These are phyloP conservation scores for Melipona quadrifasciata DNA, from an alignment of 1,140 invertebrate genomes.

Conservation along the genomic window DNA sequence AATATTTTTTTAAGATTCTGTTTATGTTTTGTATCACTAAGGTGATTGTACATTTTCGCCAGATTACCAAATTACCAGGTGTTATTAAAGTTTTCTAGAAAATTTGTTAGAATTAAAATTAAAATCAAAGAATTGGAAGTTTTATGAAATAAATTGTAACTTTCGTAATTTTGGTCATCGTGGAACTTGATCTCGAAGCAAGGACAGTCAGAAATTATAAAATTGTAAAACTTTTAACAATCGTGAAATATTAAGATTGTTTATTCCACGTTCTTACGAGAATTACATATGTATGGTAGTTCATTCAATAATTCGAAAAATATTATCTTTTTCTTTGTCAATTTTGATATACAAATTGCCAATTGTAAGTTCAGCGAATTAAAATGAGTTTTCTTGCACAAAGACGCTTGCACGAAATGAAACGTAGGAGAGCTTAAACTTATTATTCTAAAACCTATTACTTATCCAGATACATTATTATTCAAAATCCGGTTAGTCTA, in stretches of 20 bases:
- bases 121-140: neutral
- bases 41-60: neutral
- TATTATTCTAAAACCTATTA: too few relatives aligned
- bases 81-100: neutral
- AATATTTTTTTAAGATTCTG: neutral
- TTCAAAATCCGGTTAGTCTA: neutral
- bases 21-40: neutral
- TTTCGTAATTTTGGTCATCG: neutral
- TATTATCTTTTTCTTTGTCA: neutral
- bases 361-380: neutral
- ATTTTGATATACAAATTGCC: too few relatives aligned
- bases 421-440: neutral
- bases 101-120: neutral
- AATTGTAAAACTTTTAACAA: neutral
- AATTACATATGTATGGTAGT: neutral
- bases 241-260: too few relatives aligned
- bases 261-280: neutral
- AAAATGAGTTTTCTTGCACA: neutral
- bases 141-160: neutral
- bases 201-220: neutral
- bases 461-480: neutral
- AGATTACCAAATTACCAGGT: too few relatives aligned
- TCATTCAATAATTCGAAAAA: too few relatives aligned
- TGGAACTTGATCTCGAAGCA: neutral
- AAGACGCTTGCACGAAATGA: neutral